phyloP scores from a whole-genome alignment of 2,113 vertebrate genomes.

The Nerophis ophidion region DNA sequence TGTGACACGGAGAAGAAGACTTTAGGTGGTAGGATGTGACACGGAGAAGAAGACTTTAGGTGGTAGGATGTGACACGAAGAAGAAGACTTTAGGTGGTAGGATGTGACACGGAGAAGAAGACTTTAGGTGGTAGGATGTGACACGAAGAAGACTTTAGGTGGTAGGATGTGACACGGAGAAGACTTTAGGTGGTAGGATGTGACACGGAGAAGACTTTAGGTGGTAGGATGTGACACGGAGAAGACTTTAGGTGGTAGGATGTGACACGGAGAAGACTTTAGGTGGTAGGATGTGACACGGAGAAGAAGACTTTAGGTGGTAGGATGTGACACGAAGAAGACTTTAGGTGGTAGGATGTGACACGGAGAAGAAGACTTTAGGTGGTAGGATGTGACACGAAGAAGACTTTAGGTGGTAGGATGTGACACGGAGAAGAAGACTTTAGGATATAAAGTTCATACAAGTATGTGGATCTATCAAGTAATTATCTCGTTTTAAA shows the following conservation, averaged over 20 bases:
- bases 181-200: background rate
- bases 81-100: background rate
- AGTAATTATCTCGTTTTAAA: no score
- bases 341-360: no score
- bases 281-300: no score
- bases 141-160: no score
- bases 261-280: no score
- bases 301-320: background rate
- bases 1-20: conserved; percentile 48
- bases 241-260: background rate
- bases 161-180: conserved; percentile 59
- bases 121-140: background rate
- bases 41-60: conserved; percentile 8
- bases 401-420: background rate
- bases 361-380: conserved; percentile 19
- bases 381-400: conserved; percentile 47
- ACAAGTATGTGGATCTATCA: no score
- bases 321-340: no score
- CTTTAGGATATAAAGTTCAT: no score
- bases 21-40: conserved; percentile 42
- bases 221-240: conserved; percentile 64
- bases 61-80: conserved; percentile 47
- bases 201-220: no score
- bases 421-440: no score
- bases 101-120: conserved; percentile 48